Evolutionary conservation across 2,888 invertebrate genomes (phyloP).

Genomic region (Tetragonisca angustula): DNA sequence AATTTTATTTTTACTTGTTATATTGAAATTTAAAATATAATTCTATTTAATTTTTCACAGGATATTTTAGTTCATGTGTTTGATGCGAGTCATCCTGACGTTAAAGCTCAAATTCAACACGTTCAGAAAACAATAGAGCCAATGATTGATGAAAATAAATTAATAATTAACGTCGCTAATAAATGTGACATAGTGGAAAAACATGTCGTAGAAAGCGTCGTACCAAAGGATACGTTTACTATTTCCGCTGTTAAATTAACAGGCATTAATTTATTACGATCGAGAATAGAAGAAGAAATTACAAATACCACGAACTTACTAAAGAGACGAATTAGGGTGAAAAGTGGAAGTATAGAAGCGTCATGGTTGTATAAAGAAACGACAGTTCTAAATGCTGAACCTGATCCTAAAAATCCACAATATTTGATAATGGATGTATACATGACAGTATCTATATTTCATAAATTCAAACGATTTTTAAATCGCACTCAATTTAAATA

Average conservation of each 20-base stretch:
- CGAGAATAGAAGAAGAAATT: constrained; percentile 85
- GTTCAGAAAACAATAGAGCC: constrained; percentile 88
- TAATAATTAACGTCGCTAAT: constrained; percentile 89
- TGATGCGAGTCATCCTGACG: constrained; percentile 91
- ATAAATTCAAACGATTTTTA: constrained; percentile 85
- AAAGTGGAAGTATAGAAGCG: constrained; percentile 86
- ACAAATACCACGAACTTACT: constrained; percentile 85
- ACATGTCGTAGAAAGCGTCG: constrained; percentile 15
- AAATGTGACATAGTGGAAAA: constrained; percentile 87
- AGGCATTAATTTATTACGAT: constrained; percentile 84
- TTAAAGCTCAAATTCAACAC: constrained; percentile 88
- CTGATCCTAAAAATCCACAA: constrained; percentile 85
- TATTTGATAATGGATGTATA: constrained; percentile 86
- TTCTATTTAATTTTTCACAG: constrained; percentile 83
- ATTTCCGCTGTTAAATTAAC: constrained; percentile 85
- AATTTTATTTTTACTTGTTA: neutral
- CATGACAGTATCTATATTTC: constrained; percentile 85
- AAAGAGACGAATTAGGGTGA: constrained; percentile 86
- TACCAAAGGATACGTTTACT: constrained; percentile 77
- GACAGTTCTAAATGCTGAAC: constrained; percentile 85
- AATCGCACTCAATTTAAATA: constrained; percentile 63
- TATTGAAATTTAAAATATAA: constrained; percentile 26
- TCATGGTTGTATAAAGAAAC: constrained; percentile 89
- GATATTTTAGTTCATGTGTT: constrained; percentile 92
- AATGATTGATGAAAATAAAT: constrained; percentile 84